Base-by-base conservation (phyloP, 2,888 invertebrate species). In the Ornithoptera priamus region DNA sequence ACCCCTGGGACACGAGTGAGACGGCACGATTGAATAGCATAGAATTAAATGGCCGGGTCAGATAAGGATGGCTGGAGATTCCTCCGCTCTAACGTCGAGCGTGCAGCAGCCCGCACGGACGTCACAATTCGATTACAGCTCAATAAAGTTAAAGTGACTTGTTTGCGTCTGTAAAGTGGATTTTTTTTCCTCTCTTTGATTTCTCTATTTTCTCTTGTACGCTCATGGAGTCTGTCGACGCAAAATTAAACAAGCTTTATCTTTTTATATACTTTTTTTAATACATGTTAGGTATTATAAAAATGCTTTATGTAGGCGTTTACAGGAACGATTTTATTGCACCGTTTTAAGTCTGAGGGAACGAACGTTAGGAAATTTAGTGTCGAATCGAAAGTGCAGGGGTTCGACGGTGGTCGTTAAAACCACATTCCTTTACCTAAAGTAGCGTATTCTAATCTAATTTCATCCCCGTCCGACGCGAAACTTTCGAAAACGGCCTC, bases 81-180 rank as follows among this genome's bases (percentile, higher is more conserved):
- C 84, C 83, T 78, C 82, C 76, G 87, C 83, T 86, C 81, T 87
- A 84, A 82, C 85, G 83, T 81, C 82, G 75, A 82, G 75, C 81
- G 77, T 79, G 80, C 79, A 81, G 80, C 79, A 80, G 82, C 87
- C 85, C 82, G 80, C 81, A 90, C 92, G 91, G 89, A 90, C 87
- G 92, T 92, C 92, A 92, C 91, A 92, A 91, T 92, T 92, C 92
- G 92, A 92, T 92, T 92, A 92, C 92, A 86, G 89, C 91, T 92
- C 92, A 91, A 92, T 92, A 92, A 92, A 92, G 87, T 92, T 92
- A 90, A 92, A 92, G 92, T 91, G 92, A 92, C 89, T 92, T 92
- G 92, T 92, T 92, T 92, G 88, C 88, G 90, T 92, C 89, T 89
- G 87, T 88, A 90, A 91, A 92, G 90, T 90, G 89, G 90, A 89